Evolutionary conservation across 2,888 invertebrate genomes (phyloP).

Genomic region (Margaritifera margaritifera): DNA sequence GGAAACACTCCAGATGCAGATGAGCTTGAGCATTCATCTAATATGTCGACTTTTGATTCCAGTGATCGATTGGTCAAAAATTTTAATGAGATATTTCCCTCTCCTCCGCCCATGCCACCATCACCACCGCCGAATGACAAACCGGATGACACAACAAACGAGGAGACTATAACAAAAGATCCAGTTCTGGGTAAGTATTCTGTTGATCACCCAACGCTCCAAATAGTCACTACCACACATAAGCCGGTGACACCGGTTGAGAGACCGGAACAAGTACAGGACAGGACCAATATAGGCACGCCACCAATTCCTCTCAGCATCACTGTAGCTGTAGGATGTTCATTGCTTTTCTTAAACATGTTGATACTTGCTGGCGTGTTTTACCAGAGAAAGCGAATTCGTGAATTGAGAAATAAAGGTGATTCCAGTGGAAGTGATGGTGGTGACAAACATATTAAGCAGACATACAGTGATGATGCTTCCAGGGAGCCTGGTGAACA

Average conservation of each 20-base stretch:
- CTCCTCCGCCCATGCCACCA: constrained; percentile 64
- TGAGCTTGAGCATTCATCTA: constrained; percentile 86
- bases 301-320: constrained; percentile 66
- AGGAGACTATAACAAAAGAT: constrained; percentile 5
- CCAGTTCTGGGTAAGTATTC: too few species aligned
- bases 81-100: constrained; percentile 44
- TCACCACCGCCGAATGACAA: constrained; percentile 7
- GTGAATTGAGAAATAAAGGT: constrained; percentile 43
- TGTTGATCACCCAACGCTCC: too few species aligned
- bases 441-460: constrained; percentile 1
- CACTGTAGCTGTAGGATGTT: constrained; percentile 91
- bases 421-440: constrained; percentile 17
- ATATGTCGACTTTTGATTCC: constrained; percentile 91
- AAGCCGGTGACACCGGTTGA: too few species aligned
- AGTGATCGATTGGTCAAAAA: constrained; percentile 78
- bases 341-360: constrained; percentile 91
- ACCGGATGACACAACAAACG: constrained; percentile 4
- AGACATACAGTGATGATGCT: constrained; percentile 1
- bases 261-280: constrained; percentile 3
- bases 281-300: background rate
- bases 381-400: constrained; percentile 80
- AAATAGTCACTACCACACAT: too few species aligned
- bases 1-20: constrained; percentile 86
- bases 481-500: constrained; percentile 14
- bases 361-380: constrained; percentile 95